Conservation (phyloP, 2,888 invertebrate genomes). For the Melangyna quadrimaculata region DNA sequence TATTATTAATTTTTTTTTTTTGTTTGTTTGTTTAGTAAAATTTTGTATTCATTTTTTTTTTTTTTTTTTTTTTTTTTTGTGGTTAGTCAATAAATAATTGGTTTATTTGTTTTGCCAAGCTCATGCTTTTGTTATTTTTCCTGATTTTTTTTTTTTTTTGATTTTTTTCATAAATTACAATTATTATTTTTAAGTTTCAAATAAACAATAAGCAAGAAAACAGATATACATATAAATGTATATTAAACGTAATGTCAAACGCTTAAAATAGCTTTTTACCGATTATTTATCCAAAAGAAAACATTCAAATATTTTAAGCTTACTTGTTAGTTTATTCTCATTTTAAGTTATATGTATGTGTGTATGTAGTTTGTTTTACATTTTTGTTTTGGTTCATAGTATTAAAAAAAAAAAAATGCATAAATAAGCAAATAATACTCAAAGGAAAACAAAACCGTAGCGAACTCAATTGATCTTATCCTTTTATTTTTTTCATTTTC, state of each 20-base stretch:
- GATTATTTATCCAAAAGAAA: conserved; percentile 8
- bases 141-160: not conserved
- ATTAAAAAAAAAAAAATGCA: conserved; percentile 39
- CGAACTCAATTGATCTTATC: conserved; percentile 2
- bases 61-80: conserved; percentile 31
- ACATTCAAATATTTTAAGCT: not conserved
- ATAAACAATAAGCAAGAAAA: not conserved
- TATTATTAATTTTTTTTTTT: not conserved
- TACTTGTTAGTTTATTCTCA: not conserved
- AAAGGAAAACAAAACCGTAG: conserved; percentile 29
- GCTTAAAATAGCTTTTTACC: conserved; percentile 9
- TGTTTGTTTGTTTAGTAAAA: not conserved
- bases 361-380: conserved; percentile 3
- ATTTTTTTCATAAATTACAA: conserved; percentile 25
- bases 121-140: conserved; percentile 47
- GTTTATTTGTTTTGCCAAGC: conserved; percentile 7
- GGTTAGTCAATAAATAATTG: conserved; percentile 13
- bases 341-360: no score
- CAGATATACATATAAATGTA: not conserved
- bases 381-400: conserved; percentile 1
- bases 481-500: conserved; percentile 24
- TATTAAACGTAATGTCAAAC: not conserved
- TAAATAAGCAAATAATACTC: conserved; percentile 33
- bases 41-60: conserved; percentile 1
- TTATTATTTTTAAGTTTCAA: conserved; percentile 6